These are phyloP conservation scores for Drosophila mayaguana DNA, from an alignment of 2,888 invertebrate species.

Conservation along the genomic window DNA sequence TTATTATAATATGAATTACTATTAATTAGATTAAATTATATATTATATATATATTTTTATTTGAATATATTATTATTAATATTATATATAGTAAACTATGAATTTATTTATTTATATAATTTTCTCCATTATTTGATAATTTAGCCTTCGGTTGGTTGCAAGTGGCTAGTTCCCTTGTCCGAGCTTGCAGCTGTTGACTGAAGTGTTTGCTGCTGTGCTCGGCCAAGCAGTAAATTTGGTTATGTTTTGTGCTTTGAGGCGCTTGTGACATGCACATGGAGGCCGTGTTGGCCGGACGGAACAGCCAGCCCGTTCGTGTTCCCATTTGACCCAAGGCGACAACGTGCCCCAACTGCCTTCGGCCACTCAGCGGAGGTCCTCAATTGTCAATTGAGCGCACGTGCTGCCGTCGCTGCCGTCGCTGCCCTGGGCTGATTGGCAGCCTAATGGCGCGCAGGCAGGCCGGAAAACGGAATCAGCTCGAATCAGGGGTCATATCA, in stretches of 20 bases:
- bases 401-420: slow-evolving; percentile 50
- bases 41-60: too few species aligned
- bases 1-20: too few species aligned
- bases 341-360: background rate
- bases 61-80: too few species aligned
- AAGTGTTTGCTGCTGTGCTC: slow-evolving; percentile 22
- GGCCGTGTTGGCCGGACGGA: slow-evolving; percentile 17
- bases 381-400: slow-evolving; percentile 59
- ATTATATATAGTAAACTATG: too few species aligned
- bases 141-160: background rate
- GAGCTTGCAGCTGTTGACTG: background rate
- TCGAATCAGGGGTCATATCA: slow-evolving; percentile 30
- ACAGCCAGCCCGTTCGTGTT: slow-evolving; percentile 1
- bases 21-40: too few species aligned
- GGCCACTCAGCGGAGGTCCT: slow-evolving; percentile 1
- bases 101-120: background rate
- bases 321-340: background rate
- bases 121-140: background rate
- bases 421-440: slow-evolving; percentile 50
- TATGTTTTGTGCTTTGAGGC: slow-evolving; percentile 42
- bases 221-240: slow-evolving; percentile 37
- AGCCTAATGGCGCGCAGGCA: slow-evolving; percentile 30
- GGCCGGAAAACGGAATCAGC: slow-evolving; percentile 24
- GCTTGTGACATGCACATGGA: slow-evolving; percentile 42
- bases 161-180: background rate